Evolutionary conservation across 35 echinoderm and acorn worm genomes (phyloP).

Genomic region (Holothuria glaberrima): DNA sequence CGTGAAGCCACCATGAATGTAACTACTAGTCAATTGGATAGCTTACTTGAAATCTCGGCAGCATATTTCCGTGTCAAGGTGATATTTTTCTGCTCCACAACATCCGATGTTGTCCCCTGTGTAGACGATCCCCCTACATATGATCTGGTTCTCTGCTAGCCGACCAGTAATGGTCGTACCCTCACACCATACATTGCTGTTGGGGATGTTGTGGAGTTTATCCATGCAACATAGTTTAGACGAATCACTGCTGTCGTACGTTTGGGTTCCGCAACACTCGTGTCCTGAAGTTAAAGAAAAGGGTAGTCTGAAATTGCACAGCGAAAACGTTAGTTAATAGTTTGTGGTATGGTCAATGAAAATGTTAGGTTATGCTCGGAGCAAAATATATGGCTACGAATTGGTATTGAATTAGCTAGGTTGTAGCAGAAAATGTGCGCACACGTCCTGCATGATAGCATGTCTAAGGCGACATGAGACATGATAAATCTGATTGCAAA

Average conservation of each 20-base stretch:
- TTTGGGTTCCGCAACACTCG: constrained; percentile 14
- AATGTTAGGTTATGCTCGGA: no score
- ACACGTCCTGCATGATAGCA: no score
- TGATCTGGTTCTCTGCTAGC: not conserved
- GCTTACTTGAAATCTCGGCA: constrained; percentile 32
- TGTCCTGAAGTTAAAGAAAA: not conserved
- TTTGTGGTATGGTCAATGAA: no score
- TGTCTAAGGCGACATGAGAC: no score
- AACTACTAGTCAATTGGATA: no score
- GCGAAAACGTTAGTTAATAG: no score
- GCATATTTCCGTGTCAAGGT: constrained; percentile 11
- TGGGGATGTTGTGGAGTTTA: not conserved
- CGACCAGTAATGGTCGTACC: not conserved
- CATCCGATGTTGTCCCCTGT: constrained; percentile 26
- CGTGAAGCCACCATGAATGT: no score
- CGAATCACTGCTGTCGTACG: not conserved
- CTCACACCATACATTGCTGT: not conserved
- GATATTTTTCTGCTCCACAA: constrained; percentile 29
- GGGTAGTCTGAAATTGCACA: no score
- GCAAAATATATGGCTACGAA: no score
- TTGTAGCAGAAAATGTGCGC: no score
- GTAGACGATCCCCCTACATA: not conserved
- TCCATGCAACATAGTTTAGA: constrained; percentile 14
- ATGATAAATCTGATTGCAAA: no score
- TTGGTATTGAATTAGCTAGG: no score